A percentile compares a stretch with the other conserved stretches of the same genome.
Evolutionary conservation across 92 coral and sea anemone species (phyloP).

Genomic region (Siderastrea radians): DNA sequence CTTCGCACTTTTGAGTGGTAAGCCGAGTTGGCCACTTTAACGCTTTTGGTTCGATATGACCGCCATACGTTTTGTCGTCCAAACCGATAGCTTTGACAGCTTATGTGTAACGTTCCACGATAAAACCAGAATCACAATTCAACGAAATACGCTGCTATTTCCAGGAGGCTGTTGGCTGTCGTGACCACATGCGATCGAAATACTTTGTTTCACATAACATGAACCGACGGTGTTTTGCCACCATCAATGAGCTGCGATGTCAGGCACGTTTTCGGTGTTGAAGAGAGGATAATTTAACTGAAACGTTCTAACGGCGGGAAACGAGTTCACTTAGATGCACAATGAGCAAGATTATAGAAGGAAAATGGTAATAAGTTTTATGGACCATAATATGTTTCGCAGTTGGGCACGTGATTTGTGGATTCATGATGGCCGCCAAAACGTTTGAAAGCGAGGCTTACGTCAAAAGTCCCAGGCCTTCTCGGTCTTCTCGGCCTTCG

Average conservation of each 20-base stretch:
- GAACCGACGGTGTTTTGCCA: constrained; percentile 29
- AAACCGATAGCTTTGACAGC: constrained; percentile 15
- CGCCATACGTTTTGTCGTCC: constrained; percentile 15
- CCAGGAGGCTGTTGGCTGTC: constrained; percentile 51
- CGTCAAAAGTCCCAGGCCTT: neutral
- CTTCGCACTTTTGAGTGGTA: neutral
- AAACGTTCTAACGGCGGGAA: constrained; percentile 89
- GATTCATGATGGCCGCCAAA: constrained; percentile 54
- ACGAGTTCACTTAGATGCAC: constrained; percentile 73
- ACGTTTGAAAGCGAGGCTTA: constrained; percentile 13
- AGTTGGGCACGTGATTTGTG: constrained; percentile 46
- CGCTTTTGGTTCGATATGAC: constrained; percentile 1
- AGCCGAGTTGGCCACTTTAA: constrained; percentile 34
- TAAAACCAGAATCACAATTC: constrained; percentile 19
- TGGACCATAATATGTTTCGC: constrained; percentile 90
- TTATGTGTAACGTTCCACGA: constrained; percentile 22
- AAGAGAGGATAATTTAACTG: constrained; percentile 13
- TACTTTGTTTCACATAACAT: constrained; percentile 42
- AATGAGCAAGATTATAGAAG: constrained; percentile 84
- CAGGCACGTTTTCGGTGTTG: constrained; percentile 19
- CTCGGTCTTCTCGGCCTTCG: neutral
- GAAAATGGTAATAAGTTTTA: constrained; percentile 76
- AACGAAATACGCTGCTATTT: constrained; percentile 53
- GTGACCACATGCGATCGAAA: constrained; percentile 62
- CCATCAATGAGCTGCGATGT: constrained; percentile 38